Conservation (phyloP, 2,797 vertebrate genomes). For the Etheostoma nigrum region DNA sequence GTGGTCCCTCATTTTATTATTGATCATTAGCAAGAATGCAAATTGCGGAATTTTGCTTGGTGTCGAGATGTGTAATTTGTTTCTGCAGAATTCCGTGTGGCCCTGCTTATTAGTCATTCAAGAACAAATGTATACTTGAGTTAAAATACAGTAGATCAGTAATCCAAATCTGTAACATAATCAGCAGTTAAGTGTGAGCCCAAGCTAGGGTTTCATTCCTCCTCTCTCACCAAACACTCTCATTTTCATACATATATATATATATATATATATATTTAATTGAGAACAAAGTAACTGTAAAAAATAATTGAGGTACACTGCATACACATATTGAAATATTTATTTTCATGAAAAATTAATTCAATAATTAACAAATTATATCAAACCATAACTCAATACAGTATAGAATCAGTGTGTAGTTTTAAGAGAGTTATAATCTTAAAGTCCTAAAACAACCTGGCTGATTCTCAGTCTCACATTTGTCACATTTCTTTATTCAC, state of each 20-base stretch:
- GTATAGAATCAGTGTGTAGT: not conserved
- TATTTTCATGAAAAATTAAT: slow-evolving; percentile 30
- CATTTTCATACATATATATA: not conserved
- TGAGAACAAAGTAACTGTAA: not conserved
- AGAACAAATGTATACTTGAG: not conserved
- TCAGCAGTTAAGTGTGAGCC: not conserved
- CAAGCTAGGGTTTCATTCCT: not conserved
- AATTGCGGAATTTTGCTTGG: too few relatives aligned
- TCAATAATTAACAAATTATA: not conserved
- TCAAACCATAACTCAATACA: not conserved
- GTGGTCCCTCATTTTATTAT: too few relatives aligned
- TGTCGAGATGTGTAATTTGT: too few relatives aligned
- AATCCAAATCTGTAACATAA: not conserved
- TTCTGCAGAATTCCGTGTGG: too few relatives aligned
- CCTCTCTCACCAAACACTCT: not conserved
- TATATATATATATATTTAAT: too few relatives aligned
- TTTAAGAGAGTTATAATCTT: not conserved
- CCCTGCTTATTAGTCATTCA: too few relatives aligned
- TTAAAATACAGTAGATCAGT: not conserved
- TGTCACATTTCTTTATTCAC: slow-evolving; percentile 11
- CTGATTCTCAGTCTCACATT: not conserved
- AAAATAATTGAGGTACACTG: not conserved
- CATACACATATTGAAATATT: slow-evolving; percentile 24
- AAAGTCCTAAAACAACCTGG: not conserved
- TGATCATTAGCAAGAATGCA: too few relatives aligned